These are phyloP conservation scores for Galerucella calmariensis DNA, from an alignment of 2,888 invertebrate genomes.

Conservation along the genomic window DNA sequence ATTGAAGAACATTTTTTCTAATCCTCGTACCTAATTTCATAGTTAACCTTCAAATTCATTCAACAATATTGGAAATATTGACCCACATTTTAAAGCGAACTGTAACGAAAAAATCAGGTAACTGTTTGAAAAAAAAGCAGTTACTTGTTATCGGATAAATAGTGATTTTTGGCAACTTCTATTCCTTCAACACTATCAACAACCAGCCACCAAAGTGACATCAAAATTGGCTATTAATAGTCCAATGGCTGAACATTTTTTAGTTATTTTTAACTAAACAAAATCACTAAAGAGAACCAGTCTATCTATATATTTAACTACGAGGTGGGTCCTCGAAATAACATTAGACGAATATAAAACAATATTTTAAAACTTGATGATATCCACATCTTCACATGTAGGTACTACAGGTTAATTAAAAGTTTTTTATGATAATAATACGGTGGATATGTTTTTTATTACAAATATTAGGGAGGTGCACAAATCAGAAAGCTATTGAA, in stretches of 20 bases:
- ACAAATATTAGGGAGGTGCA: too few relatives aligned
- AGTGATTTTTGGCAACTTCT: slow-evolving; percentile 3
- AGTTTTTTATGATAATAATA: too few relatives aligned
- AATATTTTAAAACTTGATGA: not conserved
- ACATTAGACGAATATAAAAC: not conserved
- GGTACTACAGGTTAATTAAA: too few relatives aligned
- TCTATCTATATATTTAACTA: slow-evolving; percentile 3
- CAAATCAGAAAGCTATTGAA: too few relatives aligned
- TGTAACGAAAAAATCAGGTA: not conserved
- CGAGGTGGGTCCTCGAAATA: not conserved
- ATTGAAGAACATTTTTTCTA: too few relatives aligned
- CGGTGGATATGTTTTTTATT: too few relatives aligned
- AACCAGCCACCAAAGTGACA: slow-evolving; percentile 14
- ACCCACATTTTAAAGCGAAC: not conserved
- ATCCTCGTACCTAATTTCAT: not conserved
- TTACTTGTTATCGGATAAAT: not conserved
- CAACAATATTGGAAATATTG: not conserved
- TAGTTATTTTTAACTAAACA: slow-evolving; percentile 14
- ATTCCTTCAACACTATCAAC: slow-evolving; percentile 11
- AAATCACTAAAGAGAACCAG: not conserved
- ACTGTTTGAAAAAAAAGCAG: not conserved
- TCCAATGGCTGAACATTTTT: not conserved
- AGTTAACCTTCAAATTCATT: not conserved
- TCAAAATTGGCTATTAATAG: slow-evolving; percentile 17
- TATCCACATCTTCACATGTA: too few relatives aligned